phyloP scores from a whole-genome alignment of 2,113 vertebrate genomes.

The Rattus norvegicus region GRCr8 NC_086037.1:10084501-10085000 shows the following conservation, averaged over 20 bases:
- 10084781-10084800: not conserved
- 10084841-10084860: not conserved
- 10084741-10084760: not conserved
- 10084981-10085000: not conserved
- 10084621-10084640: no score
- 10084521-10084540: not conserved
- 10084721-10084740: not conserved
- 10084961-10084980: not conserved
- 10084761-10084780: not conserved
- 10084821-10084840: not conserved
- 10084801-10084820: accelerated
- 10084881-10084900: not conserved
- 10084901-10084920: no score
- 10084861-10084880: not conserved
- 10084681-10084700: not conserved
- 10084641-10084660: not conserved
- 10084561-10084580: not conserved
- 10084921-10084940: not conserved
- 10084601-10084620: not conserved
- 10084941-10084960: not conserved
- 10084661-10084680: accelerated
- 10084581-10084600: not conserved
- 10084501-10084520: not conserved
- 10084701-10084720: not conserved
- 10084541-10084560: not conserved